These are phyloP conservation scores for Dendrocincla fuliginosa DNA, from an alignment of 2,797 vertebrate species.

Conservation along the genomic window DNA sequence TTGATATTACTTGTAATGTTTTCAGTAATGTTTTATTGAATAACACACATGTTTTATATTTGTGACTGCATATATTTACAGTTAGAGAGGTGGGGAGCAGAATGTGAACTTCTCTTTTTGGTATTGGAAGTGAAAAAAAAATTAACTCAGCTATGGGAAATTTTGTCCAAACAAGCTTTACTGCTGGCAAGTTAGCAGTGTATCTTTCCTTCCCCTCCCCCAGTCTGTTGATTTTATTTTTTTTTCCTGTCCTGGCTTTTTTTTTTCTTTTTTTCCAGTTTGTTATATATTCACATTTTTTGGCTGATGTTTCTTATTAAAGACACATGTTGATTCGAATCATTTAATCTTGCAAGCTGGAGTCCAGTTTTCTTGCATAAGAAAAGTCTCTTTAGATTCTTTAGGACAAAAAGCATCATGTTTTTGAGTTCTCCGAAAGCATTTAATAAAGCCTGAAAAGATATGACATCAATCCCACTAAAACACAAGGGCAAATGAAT, in stretches of 20 bases:
- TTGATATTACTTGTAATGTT: not conserved
- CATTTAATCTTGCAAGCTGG: constrained; percentile 88
- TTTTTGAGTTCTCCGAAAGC: constrained; percentile 87
- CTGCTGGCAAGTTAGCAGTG: constrained; percentile 75
- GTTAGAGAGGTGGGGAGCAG: not conserved
- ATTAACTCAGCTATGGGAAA: constrained; percentile 42
- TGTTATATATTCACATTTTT: constrained; percentile 78
- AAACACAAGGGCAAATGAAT: constrained; percentile 96
- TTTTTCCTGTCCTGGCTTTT: constrained; percentile 27
- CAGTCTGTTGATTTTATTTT: constrained; percentile 75
- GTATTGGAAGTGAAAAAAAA: not conserved
- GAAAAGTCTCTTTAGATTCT: constrained; percentile 74
- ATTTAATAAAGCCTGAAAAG: constrained; percentile 97
- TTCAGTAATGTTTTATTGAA: constrained; percentile 9
- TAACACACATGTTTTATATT: not conserved
- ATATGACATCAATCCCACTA: constrained; percentile 96
- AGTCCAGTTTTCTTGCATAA: constrained; percentile 74
- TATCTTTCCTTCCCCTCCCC: constrained; percentile 29
- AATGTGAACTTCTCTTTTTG: not conserved
- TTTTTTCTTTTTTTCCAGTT: constrained; percentile 67
- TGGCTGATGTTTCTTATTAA: constrained; percentile 85
- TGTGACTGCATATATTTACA: not conserved
- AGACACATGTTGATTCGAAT: constrained; percentile 85
- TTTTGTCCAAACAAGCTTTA: constrained; percentile 45
- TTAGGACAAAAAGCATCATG: constrained; percentile 85